Percentiles rank a stretch among this genome's conserved stretches.
These are phyloP conservation scores for Drosophila pseudotakahashii DNA, from an alignment of 2,888 invertebrate species.

Conservation along the genomic window DNA sequence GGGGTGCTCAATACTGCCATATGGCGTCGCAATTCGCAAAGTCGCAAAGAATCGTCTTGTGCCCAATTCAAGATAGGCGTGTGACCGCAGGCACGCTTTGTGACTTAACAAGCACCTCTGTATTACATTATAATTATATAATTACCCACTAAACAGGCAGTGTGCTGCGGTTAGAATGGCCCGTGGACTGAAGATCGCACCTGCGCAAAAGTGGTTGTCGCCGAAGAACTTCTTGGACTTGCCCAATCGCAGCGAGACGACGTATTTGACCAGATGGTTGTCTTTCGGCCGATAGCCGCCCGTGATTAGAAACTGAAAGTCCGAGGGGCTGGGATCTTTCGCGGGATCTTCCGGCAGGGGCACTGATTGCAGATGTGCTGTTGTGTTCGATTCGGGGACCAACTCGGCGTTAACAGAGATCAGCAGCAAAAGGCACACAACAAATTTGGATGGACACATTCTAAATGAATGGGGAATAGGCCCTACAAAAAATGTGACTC, in stretches of 20 bases:
- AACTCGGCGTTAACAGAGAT: background rate
- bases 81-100: no score
- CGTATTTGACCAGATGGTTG: constrained; percentile 46
- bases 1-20: no score
- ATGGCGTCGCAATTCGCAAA: no score
- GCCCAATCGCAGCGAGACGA: constrained; percentile 46
- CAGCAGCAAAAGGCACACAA: constrained; percentile 25
- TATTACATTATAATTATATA: background rate
- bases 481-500: constrained; percentile 9
- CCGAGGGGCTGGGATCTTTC: constrained; percentile 13
- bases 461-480: background rate
- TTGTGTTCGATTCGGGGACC: background rate
- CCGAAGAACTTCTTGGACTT: constrained; percentile 52
- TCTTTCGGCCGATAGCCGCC: constrained; percentile 63
- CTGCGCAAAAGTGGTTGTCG: constrained; percentile 65
- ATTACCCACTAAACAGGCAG: constrained; percentile 51
- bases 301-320: constrained; percentile 58
- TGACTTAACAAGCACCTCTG: no score
- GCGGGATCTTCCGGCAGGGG: background rate
- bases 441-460: constrained; percentile 58
- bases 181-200: constrained; percentile 49
- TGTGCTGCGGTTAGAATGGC: constrained; percentile 69
- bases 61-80: no score
- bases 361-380: background rate
- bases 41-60: no score